These are phyloP conservation scores for Pseudorectes ferrugineus DNA, from an alignment of 2,113 vertebrate species.

Conservation along the genomic window DNA sequence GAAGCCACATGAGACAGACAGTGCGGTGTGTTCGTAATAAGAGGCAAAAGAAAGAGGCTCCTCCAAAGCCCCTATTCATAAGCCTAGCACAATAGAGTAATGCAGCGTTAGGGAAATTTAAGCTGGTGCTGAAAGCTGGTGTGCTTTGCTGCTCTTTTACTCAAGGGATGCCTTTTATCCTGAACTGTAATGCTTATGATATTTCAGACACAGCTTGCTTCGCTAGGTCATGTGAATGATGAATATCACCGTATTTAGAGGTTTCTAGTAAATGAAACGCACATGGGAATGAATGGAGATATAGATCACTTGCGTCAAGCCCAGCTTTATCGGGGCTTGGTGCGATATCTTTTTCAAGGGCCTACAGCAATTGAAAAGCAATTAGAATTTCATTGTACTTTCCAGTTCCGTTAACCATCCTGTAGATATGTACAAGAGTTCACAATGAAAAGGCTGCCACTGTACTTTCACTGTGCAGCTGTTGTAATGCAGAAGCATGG, in stretches of 20 bases:
- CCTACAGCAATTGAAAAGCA: background rate
- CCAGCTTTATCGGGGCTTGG: background rate
- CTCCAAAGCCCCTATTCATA: constrained; percentile 7
- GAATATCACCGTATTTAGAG: background rate
- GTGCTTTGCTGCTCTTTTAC: constrained; percentile 16
- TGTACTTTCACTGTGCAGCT: accelerated
- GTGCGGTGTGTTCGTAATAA: background rate
- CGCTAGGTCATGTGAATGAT: constrained; percentile 35
- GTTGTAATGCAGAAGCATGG: background rate
- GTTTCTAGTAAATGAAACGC: constrained; percentile 4
- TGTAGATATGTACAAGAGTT: background rate
- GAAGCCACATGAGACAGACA: background rate
- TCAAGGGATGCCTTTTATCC: constrained; percentile 29
- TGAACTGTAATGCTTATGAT: background rate
- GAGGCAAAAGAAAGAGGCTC: background rate
- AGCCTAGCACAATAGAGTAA: background rate
- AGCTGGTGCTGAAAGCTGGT: background rate
- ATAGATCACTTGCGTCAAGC: constrained; percentile 6
- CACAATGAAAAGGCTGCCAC: background rate
- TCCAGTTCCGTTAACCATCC: background rate
- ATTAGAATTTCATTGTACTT: constrained; percentile 12
- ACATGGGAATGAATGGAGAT: constrained; percentile 15
- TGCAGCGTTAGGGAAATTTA: background rate
- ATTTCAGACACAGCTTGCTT: constrained; percentile 26
- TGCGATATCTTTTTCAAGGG: constrained; percentile 28